Evolutionary conservation across 2,113 vertebrate species (phyloP).

Genomic region (Callopanchax toddi): DNA sequence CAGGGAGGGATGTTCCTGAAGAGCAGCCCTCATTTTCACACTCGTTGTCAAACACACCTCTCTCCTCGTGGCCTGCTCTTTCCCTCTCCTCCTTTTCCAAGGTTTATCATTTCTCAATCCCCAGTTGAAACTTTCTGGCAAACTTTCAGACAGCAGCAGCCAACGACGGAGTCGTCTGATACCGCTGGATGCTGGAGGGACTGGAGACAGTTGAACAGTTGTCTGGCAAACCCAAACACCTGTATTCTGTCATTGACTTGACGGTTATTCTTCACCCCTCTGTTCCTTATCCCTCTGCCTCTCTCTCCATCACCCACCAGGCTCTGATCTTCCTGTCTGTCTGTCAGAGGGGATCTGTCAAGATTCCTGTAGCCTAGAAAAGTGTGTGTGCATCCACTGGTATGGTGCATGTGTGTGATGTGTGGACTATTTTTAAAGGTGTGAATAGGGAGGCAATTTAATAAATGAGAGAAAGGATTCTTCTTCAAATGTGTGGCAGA

Average conservation of each 20-base stretch:
- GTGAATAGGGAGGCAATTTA: constrained; percentile 82
- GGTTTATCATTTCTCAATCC: constrained; percentile 40
- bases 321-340: constrained; percentile 85
- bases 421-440: constrained; percentile 29
- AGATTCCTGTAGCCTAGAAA: constrained; percentile 75
- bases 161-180: constrained; percentile 89
- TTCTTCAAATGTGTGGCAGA: constrained; percentile 83
- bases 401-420: constrained; percentile 2
- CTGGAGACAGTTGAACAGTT: constrained; percentile 84
- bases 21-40: constrained; percentile 82
- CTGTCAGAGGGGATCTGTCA: constrained; percentile 89
- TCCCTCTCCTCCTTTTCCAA: constrained; percentile 21
- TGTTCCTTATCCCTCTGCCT: constrained; percentile 69
- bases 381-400: constrained; percentile 31
- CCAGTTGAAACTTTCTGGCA: constrained; percentile 40
- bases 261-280: constrained; percentile 86
- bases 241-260: constrained; percentile 92
- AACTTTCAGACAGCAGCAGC: constrained; percentile 78
- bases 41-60: constrained; percentile 63
- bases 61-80: constrained; percentile 30
- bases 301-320: constrained; percentile 86
- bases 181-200: constrained; percentile 82
- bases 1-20: constrained; percentile 87
- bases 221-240: constrained; percentile 94
- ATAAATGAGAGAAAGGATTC: constrained; percentile 82